phyloP scores from a whole-genome alignment of 2,113 vertebrate species.

The Heptranchias perlo region DNA sequence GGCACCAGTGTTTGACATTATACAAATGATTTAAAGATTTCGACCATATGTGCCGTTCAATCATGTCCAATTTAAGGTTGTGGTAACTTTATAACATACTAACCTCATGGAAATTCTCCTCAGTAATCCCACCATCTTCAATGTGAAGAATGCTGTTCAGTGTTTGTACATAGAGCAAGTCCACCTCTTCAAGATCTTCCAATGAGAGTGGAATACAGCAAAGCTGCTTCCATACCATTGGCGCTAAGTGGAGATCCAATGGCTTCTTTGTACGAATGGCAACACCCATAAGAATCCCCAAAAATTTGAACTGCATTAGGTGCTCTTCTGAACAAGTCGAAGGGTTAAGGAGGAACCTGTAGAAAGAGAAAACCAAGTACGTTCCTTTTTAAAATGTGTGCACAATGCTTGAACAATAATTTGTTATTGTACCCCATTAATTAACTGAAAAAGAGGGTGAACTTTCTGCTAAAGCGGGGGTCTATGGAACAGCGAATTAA shows the following conservation, averaged over 20 bases:
- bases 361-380: slow-evolving; percentile 30
- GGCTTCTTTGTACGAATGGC: slow-evolving; percentile 80
- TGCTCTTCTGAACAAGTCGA: slow-evolving; percentile 73
- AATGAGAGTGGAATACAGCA: slow-evolving; percentile 73
- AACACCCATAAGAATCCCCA: slow-evolving; percentile 80
- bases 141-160: slow-evolving; percentile 85
- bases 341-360: slow-evolving; percentile 74
- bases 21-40: not conserved
- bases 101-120: slow-evolving; percentile 81
- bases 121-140: slow-evolving; percentile 80
- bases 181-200: slow-evolving; percentile 78
- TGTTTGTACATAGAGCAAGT: slow-evolving; percentile 77
- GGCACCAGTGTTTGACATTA: not conserved
- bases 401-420: not conserved
- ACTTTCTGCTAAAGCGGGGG: not conserved
- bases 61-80: not conserved
- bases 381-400: not conserved
- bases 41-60: not conserved
- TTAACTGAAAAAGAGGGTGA: not conserved
- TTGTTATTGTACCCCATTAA: not conserved
- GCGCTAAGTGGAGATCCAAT: slow-evolving; percentile 74
- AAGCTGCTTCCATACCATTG: slow-evolving; percentile 78
- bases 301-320: slow-evolving; percentile 75
- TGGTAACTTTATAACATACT: not conserved
- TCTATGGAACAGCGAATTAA: not conserved